phyloP scores from a whole-genome alignment of 2,113 vertebrate genomes.

The Gadus macrocephalus region DNA sequence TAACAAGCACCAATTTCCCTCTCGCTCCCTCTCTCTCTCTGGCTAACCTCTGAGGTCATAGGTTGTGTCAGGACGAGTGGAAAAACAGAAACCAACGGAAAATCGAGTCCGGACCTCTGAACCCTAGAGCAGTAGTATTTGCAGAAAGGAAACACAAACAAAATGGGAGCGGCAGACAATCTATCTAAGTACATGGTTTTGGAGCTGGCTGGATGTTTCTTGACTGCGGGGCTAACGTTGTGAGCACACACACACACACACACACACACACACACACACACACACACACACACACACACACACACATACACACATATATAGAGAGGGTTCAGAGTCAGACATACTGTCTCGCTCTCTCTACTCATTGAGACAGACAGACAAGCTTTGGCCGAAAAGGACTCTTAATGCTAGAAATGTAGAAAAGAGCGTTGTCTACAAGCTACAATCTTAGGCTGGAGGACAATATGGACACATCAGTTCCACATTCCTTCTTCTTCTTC shows the following conservation, averaged over 20 bases:
- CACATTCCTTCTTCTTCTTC: conserved; percentile 47
- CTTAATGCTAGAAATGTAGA: conserved; percentile 43
- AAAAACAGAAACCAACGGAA: conserved; percentile 2
- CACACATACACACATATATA: conserved; percentile 25
- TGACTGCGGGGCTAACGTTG: conserved; percentile 26
- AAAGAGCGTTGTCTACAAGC: conserved; percentile 50
- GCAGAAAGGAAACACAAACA: not conserved
- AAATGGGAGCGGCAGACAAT: conserved; percentile 1
- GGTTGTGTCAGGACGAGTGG: conserved; percentile 32
- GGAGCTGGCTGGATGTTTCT: conserved; percentile 30
- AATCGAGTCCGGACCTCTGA: conserved; percentile 36
- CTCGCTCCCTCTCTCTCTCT: not conserved
- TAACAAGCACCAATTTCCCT: conserved; percentile 37
- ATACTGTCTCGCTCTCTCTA: not conserved
- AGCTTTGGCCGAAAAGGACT: conserved; percentile 48
- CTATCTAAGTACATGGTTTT: conserved; percentile 46
- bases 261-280: too few species aligned
- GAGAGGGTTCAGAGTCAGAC: conserved; percentile 42
- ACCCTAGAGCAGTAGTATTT: conserved; percentile 18
- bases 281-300: too few species aligned
- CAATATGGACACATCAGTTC: conserved; percentile 55
- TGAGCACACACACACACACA: conserved; percentile 27
- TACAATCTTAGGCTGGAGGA: conserved; percentile 66
- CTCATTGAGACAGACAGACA: conserved; percentile 57
- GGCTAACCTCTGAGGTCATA: conserved; percentile 43